Conservation (phyloP, 1,140 invertebrate genomes). For the Metaphire vulgaris region DNA sequence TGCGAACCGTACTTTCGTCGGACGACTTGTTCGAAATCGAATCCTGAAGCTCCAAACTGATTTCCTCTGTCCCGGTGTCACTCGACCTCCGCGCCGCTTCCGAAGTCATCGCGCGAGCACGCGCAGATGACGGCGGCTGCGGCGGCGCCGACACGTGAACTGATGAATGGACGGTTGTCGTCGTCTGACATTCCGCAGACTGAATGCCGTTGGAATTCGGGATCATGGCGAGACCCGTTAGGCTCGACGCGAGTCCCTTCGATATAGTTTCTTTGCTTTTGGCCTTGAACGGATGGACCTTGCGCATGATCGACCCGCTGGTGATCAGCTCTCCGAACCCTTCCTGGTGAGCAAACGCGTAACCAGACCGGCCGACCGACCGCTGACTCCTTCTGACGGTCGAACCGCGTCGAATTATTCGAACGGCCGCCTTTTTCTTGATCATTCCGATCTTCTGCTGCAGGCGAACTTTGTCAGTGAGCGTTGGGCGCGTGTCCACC, state of each 20-base stretch:
- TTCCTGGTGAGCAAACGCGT: constrained; percentile 95
- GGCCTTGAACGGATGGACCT: not conserved
- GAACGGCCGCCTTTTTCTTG: constrained; percentile 66
- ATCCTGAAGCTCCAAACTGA: not conserved
- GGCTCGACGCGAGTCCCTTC: not conserved
- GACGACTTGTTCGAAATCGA: not conserved
- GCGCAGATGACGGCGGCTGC: not conserved
- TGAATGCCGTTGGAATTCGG: too few relatives aligned
- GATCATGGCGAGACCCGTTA: not conserved
- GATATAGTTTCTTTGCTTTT: not conserved
- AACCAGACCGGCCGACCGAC: constrained; percentile 76
- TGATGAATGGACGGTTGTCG: too few relatives aligned
- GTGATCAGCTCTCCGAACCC: constrained; percentile 96
- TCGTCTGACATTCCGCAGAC: too few relatives aligned
- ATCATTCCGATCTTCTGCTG: constrained; percentile 60
- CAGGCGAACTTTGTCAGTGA: constrained; percentile 82
- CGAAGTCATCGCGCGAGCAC: too few relatives aligned
- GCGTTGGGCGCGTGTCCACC: constrained; percentile 63
- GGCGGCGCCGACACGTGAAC: not conserved
- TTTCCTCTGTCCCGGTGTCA: too few relatives aligned
- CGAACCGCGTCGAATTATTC: constrained; percentile 68
- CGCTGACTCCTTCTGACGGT: constrained; percentile 69
- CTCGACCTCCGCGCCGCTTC: too few relatives aligned
- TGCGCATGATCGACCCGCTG: constrained; percentile 88
- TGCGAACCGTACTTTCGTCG: not conserved